Base-by-base conservation (phyloP, 1,140 invertebrate genomes). In the Tenebrio molitor region DNA sequence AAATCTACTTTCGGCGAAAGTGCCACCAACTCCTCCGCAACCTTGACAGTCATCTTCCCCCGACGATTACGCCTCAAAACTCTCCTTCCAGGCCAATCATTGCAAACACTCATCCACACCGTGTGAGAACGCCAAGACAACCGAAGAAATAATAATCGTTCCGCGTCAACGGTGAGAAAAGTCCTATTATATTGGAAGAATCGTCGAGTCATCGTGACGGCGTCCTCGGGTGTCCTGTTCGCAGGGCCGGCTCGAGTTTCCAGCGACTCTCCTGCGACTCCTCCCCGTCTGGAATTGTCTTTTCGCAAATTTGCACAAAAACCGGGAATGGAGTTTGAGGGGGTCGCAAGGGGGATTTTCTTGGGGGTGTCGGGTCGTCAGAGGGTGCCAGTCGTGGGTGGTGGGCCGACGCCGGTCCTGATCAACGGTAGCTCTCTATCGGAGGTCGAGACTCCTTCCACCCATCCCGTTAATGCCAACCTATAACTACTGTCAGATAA, bases 401-500 rank as follows among this genome's bases (percentile, higher is more conserved):
- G n/a, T n/a, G n/a, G n/a, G 23, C 21, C 10, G 12, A 15, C 6
- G 23, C 25, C 50, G 23, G 50, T 58, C 50, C 50, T 58, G 50
- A 29, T 29, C 29, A 58, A 58, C 50, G 50, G 50, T 58, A 58
- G 50, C 50, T 58, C 50, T 29, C 21, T 58, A 58, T 58, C 50
- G 50, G 50, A 58, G 50, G 50, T 58, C 50, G 50, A 58, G 50
- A 14, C 50, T 58, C 50, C 29, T 39, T 58, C 50, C 50, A 34
- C 50, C 50, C 50, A 58, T 58, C 50, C 50, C 50, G 50, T 75
- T 64, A 74, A 75, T 75, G 74, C 73, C 67, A 77, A 77, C 76
- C 76, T 77, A 75, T 77, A 77, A 77, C 76, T 77, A 77, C 71
- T 77, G 76, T 75, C 76, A 77, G 76, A 77, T 77, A 77, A 73